Evolutionary conservation across 2,797 vertebrate species (phyloP).

Genomic region (Tenualosa ilisha): DNA sequence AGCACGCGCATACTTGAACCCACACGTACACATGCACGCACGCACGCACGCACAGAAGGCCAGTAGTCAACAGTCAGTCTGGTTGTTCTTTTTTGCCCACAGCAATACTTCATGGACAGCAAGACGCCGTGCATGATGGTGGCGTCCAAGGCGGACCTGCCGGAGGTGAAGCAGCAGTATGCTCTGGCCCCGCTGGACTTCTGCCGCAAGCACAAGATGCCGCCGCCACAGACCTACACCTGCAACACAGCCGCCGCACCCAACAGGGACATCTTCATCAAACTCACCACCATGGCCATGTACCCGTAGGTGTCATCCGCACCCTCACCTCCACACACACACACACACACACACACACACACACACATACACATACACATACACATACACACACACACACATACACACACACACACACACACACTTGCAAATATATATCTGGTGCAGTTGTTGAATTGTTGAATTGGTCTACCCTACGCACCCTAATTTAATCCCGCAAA

Average conservation of each 20-base stretch:
- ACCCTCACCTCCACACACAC: neutral
- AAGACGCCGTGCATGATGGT: conserved; percentile 92
- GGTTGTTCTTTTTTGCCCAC: neutral
- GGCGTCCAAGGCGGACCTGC: conserved; percentile 90
- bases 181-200: conserved; percentile 88
- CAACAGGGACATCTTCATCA: conserved; percentile 91
- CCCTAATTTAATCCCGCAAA: neutral
- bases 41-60: neutral
- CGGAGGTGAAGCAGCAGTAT: conserved; percentile 87
- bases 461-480: neutral
- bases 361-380: no score
- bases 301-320: conserved; percentile 88
- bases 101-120: conserved; percentile 92
- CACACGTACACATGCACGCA: neutral
- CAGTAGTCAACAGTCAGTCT: neutral
- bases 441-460: neutral
- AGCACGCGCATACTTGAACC: no score
- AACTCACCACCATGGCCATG: conserved; percentile 94
- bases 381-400: neutral
- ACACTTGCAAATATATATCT: no score
- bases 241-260: conserved; percentile 84
- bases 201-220: conserved; percentile 95
- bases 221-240: conserved; percentile 92
- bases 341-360: no score
- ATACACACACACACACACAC: neutral